Base-by-base conservation (phyloP, 2,797 vertebrate species). In the Tragelaphus eurycerus region DNA sequence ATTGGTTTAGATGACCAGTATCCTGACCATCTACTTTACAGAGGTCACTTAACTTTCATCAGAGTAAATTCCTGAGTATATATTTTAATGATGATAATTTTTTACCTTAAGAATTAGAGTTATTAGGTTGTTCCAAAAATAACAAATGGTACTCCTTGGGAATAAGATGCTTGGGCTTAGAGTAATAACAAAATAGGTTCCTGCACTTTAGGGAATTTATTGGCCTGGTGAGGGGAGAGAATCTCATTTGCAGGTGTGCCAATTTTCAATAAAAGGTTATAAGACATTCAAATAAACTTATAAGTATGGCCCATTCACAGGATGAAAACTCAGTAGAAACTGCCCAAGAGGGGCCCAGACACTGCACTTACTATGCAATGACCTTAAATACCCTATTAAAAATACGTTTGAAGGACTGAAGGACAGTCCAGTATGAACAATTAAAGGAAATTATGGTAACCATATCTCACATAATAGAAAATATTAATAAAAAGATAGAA, bases 31-130 rank as follows among this genome's bases (percentile, higher is more conserved):
- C 23, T 16, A 12, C 16, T 84, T 95, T 43, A 83, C 13, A 92
- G 62, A 90, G n/a, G 7, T 67, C 29, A 83, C 16, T 19, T 95
- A 94, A 38, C 34, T 92, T 62, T 92, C 17, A 54, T 31, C 85
- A 46, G 27, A 76, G 17, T 81, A 67, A 60, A 67, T 86, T 34
- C 15, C 62, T 93, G n/a, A 46, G 34, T 89, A 55, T 57, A 25
- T n/a, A 29, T 74, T 90, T 92, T 92, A 81, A 78, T 90, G 59
- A 19, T 74, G n/a, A 19, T 8, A 74, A 48, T 14, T 31, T 86
- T 92, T 64, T 86, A 29, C 21, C 62, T 94, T 93, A 21, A 93
- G 29, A 88, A 82, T 95, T 91, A 67, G 12, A 93, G 34, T 91
- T 97, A 79, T 31, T 86, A 71, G 34, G 25, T 93, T 57, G 76